phyloP scores from a whole-genome alignment of 2,797 vertebrate species.

The Natrix natrix region DNA sequence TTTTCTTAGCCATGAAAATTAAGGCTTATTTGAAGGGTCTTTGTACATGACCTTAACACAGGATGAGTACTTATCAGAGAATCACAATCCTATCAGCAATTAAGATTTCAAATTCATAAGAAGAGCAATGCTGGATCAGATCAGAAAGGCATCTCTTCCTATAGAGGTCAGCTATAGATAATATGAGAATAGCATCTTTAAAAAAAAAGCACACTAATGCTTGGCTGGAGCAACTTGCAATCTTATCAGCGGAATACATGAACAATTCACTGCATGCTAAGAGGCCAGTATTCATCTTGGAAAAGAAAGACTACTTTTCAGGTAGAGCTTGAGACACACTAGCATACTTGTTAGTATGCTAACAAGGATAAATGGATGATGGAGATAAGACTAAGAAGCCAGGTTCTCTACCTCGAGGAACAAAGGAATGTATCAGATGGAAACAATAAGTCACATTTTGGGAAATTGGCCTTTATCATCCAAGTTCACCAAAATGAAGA shows the following conservation, averaged over 20 bases:
- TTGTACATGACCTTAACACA: neutral
- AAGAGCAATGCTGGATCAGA: neutral
- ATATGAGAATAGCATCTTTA: neutral
- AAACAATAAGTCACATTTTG: neutral
- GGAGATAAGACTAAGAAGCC: neutral
- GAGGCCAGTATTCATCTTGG: neutral
- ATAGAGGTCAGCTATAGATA: neutral
- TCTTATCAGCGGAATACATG: neutral
- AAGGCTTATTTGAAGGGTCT: neutral
- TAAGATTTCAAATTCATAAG: neutral
- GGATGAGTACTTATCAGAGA: neutral
- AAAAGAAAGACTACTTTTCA: neutral
- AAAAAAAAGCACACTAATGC: neutral
- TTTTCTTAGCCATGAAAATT: neutral
- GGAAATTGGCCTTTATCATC: neutral
- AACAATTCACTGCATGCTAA: neutral
- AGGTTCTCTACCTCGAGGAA: neutral
- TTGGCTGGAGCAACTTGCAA: neutral
- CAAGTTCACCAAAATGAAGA: neutral
- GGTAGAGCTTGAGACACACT: neutral
- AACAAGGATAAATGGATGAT: neutral
- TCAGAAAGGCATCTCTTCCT: neutral
- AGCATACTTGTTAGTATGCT: neutral
- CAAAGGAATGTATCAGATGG: neutral
- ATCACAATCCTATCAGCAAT: neutral